These are phyloP conservation scores for Aproaerema taeniolella DNA, from an alignment of 2,888 invertebrate species.

Conservation along the genomic window DNA sequence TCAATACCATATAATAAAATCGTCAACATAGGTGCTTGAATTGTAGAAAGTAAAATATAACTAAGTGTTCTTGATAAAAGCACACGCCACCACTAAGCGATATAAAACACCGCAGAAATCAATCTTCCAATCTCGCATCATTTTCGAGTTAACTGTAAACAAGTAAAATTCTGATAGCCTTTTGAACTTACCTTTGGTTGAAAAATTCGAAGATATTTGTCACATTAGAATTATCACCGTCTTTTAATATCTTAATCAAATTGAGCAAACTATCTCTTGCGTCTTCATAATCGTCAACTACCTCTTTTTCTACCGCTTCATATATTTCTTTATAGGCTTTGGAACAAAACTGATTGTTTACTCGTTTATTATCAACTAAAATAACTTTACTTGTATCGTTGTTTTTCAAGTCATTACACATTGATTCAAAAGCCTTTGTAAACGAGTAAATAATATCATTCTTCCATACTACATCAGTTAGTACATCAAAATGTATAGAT, in stretches of 20 bases:
- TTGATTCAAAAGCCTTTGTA: conserved; percentile 34
- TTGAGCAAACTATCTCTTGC: conserved; percentile 39
- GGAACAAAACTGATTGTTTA: conserved; percentile 47
- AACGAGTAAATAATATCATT: conserved; percentile 38
- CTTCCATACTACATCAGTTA: conserved; percentile 48
- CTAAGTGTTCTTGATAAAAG: too few species aligned
- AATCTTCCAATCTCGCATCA: too few species aligned
- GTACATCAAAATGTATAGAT: conserved; percentile 52
- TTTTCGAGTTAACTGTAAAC: too few species aligned
- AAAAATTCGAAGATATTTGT: conserved; percentile 42
- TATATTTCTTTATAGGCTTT: conserved; percentile 49
- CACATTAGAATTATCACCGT: conserved; percentile 22
- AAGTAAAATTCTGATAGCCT: too few species aligned
- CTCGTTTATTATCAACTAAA: conserved; percentile 40
- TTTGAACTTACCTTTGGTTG: conserved; percentile 44
- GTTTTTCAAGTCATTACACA: conserved; percentile 40
- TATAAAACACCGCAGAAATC: too few species aligned
- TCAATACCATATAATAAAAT: too few species aligned
- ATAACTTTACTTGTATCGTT: conserved; percentile 42
- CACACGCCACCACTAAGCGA: too few species aligned
- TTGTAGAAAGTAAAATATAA: too few species aligned
- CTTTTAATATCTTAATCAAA: conserved; percentile 35
- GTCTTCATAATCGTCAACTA: conserved; percentile 33
- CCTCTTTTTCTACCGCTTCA: conserved; percentile 29
- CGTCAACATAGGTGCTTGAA: too few species aligned